Conservation (phyloP, 2,113 vertebrate genomes). For the Macrotus californicus region DNA sequence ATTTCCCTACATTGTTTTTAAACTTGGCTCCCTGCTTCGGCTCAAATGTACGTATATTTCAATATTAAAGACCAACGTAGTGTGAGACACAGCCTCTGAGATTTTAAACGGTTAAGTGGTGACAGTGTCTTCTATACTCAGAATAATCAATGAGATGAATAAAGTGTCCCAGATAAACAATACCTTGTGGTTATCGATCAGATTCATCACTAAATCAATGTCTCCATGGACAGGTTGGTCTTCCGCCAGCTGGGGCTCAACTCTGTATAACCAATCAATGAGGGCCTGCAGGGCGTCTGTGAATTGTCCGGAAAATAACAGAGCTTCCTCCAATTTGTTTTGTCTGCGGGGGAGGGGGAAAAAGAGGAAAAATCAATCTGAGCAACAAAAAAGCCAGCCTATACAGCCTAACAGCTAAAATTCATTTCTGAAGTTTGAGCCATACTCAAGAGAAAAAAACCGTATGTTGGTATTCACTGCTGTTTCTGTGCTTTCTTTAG, state of each 20-base stretch:
- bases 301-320: slow-evolving; percentile 97
- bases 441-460: neutral
- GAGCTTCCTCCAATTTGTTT: slow-evolving; percentile 97
- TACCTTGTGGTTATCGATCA: slow-evolving; percentile 99
- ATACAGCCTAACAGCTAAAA: neutral
- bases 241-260: slow-evolving; percentile 96
- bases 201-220: slow-evolving; percentile 95
- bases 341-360: slow-evolving; percentile 80
- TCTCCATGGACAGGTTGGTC: slow-evolving; percentile 98
- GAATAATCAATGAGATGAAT: neutral
- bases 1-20: neutral
- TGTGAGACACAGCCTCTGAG: neutral
- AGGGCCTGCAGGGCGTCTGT: slow-evolving; percentile 97
- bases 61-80: neutral
- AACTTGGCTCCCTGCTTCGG: neutral
- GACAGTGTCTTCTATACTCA: neutral
- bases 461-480: neutral
- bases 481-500: neutral
- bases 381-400: neutral
- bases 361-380: neutral
- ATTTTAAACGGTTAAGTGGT: neutral
- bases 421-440: neutral
- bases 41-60: neutral
- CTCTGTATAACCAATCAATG: slow-evolving; percentile 97
- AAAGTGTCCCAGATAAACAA: neutral